Base-by-base conservation (phyloP, 2,888 invertebrate species). In the Drosophila atripex region DNA sequence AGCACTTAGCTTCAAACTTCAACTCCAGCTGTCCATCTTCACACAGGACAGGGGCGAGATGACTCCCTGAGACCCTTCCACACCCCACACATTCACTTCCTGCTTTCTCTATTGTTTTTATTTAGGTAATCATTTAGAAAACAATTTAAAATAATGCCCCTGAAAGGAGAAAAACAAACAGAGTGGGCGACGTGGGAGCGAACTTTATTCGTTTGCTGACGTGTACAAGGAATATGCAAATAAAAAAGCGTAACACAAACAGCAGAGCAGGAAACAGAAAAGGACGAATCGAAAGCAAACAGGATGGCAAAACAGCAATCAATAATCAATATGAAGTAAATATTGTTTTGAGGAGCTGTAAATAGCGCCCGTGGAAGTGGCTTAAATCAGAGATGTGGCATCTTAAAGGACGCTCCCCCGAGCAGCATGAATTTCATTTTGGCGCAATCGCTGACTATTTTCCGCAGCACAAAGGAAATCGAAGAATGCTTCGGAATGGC, bases 91-190 rank as follows among this genome's bases (percentile, higher is more conserved):
- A n/a, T 14, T 35, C 35, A 35, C 50, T 63, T 63, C 35, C 64
- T 38, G 45, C 35, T 23, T 32, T 11, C 11, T 28, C 12, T 23
- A 21, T 54, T 9, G 1, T 38, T 50, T 12, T 35, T 16, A 46
- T 41, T 77, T 66, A 63, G 74, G 47, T 61, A 63, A 60, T 68
- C 65, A 72, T 74, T 82, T 76, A 78, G 63, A 80, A 82, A 68
- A 64, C 77, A 82, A 76, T 80, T 82, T 63, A 46, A 77, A 73
- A 68, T 74, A 71, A 65, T 74, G 70, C 69, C 64, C 61, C 14
- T 61, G 61, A 61, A 61, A 32, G 49, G 25, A 32, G 14, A 38
- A 41, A 72, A 30, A 28, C 32, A 47, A 58, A 43, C 39, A 57
- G 7, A 32, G 12, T 32, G n/a, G 6, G 32, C 32, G 7, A 51